phyloP scores from a whole-genome alignment of 1,140 invertebrate species.

The Heterodera schachtii region DNA sequence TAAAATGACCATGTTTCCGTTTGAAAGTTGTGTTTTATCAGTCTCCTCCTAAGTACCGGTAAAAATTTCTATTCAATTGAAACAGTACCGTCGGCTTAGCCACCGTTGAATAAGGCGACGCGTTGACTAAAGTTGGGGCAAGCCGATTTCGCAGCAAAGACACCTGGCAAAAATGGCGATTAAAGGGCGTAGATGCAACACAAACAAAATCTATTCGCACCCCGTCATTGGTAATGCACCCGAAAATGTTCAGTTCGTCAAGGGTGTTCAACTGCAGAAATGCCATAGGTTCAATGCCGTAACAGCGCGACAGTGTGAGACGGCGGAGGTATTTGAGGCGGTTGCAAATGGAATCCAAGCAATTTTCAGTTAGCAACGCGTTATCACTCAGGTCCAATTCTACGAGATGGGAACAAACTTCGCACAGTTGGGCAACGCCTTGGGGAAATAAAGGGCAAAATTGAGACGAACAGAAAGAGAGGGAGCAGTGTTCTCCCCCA shows the following conservation, averaged over 20 bases:
- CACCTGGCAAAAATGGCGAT: too few relatives aligned
- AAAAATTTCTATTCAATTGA: neutral
- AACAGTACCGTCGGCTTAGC: conserved; percentile 25
- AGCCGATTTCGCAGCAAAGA: conserved; percentile 17
- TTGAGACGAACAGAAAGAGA: conserved; percentile 1
- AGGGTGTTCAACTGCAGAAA: conserved; percentile 15
- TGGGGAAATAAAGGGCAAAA: neutral
- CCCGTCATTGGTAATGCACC: conserved; percentile 26
- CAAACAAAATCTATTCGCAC: neutral
- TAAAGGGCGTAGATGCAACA: too few relatives aligned
- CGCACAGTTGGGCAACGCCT: conserved; percentile 20
- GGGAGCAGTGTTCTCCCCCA: too few relatives aligned
- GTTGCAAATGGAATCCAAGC: conserved; percentile 14
- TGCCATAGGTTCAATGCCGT: conserved; percentile 25
- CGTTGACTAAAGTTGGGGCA: conserved; percentile 13
- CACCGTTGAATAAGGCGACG: conserved; percentile 21
- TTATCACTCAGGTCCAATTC: conserved; percentile 30
- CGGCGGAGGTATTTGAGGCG: neutral
- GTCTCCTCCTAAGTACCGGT: too few relatives aligned
- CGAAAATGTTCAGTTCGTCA: conserved; percentile 25
- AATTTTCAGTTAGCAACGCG: conserved; percentile 16
- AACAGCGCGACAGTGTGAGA: conserved; percentile 26
- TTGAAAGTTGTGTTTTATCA: too few relatives aligned
- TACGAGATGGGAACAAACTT: neutral
- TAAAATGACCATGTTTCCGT: too few relatives aligned